Base-by-base conservation (phyloP, 2,888 invertebrate genomes). In the Argyresthia goedartella region DNA sequence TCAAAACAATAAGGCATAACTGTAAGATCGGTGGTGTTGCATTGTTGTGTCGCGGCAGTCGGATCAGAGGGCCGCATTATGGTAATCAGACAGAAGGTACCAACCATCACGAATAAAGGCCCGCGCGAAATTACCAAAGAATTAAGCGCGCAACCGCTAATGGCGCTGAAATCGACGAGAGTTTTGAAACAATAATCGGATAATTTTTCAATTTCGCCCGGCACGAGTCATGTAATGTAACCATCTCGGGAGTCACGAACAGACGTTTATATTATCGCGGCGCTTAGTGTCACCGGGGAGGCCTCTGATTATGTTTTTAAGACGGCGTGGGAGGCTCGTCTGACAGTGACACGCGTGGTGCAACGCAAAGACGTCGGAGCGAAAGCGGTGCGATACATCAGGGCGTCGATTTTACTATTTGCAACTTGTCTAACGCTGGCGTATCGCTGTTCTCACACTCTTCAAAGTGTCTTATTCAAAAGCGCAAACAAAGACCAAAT, bases 141-240 rank as follows among this genome's bases (percentile, higher is more conserved):
- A 64, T 69, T 66, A 64, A 63, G 54, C 60, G 60, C 56, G 60
- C 57, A 60, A 66, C 61, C 61, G 59, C 60, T 67, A 66, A 65
- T 64, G 60, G 65, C 66, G 62, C 64, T 64, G 65, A 71, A 72
- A 68, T 69, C 65, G 58, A 58, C 56, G 58, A 62, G 59, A 57
- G 65, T 73, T 72, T 71, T 67, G 71, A 69, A 79, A 77, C 69
- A 64, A 67, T 68, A 64, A 65, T 69, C 64, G 60, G 60, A 63
- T 67, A 64, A 59, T 67, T 68, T 72, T 73, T 70, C 66, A 69
- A 71, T 75, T 70, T 66, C 61, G 60, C 63, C 67, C 64, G 65
- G 71, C 72, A 74, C 75, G 76, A 74, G 73, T 63, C 64, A 56
- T 36, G 62, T 63, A 65, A 66, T 60, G 65, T 69, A 71, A 73